Evolutionary conservation across 2,888 invertebrate genomes (phyloP).

Genomic region (Mylabris sibirica): DNA sequence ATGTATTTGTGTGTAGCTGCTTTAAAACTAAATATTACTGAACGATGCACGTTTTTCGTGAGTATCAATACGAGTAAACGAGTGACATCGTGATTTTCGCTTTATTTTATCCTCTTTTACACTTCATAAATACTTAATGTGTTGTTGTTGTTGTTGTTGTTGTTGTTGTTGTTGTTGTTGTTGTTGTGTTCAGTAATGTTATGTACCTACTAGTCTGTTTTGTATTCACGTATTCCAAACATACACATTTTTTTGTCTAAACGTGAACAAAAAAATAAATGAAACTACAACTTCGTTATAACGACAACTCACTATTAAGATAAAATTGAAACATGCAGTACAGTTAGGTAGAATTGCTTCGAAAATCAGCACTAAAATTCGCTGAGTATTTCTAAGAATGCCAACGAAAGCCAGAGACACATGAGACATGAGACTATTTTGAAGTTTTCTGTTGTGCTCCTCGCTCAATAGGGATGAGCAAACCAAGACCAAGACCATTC

Average conservation of each 20-base stretch:
- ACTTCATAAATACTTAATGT: constrained; percentile 58
- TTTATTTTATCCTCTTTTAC: constrained; percentile 54
- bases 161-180: constrained; percentile 50
- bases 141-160: constrained; percentile 47
- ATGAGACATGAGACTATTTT: too few species aligned
- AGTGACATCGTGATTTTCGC: constrained; percentile 58
- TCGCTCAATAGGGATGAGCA: too few species aligned
- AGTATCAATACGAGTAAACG: constrained; percentile 49
- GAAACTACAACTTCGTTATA: too few species aligned
- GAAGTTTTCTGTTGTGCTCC: too few species aligned
- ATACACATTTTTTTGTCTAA: neutral
- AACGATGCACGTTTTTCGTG: constrained; percentile 55
- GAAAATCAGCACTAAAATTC: too few species aligned
- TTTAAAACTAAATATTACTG: constrained; percentile 13
- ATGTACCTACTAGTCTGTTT: neutral
- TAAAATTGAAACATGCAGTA: too few species aligned
- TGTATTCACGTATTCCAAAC: constrained; percentile 3
- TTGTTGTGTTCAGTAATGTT: constrained; percentile 46
- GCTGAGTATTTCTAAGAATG: too few species aligned
- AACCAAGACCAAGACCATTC: too few species aligned
- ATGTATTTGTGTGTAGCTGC: neutral
- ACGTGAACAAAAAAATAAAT: constrained; percentile 4
- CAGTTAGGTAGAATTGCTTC: too few species aligned
- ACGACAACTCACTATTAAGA: too few species aligned
- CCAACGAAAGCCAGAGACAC: too few species aligned